phyloP scores from a whole-genome alignment of 1,140 invertebrate genomes.

The Cherax destructor region DNA sequence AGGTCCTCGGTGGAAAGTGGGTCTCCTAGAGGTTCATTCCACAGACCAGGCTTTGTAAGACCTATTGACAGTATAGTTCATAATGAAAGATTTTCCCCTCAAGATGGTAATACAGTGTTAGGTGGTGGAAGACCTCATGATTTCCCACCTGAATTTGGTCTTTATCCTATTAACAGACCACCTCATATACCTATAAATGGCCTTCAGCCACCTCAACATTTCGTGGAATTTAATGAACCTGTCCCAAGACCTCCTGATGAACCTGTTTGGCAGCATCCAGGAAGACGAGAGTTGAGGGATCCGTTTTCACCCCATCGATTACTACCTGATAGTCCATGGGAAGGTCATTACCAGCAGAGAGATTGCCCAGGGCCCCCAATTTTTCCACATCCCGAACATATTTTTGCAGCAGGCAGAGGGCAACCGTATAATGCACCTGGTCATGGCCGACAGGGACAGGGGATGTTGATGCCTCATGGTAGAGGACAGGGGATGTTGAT shows the following conservation, averaged over 20 bases:
- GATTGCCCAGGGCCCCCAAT: conserved; percentile 33
- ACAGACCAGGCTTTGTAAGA: conserved; percentile 14
- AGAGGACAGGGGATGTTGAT: conserved; percentile 17
- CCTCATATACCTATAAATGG: conserved; percentile 41
- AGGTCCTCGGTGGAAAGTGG: background rate
- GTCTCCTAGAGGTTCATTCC: conserved; percentile 27
- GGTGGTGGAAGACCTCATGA: conserved; percentile 41
- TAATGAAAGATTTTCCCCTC: conserved; percentile 28
- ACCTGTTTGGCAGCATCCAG: conserved; percentile 23
- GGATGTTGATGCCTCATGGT: conserved; percentile 19
- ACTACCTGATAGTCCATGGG: conserved; percentile 36
- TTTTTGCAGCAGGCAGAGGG: conserved; percentile 32
- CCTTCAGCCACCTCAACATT: conserved; percentile 36
- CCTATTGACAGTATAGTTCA: conserved; percentile 23
- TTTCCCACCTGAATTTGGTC: conserved; percentile 18
- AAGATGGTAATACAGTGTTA: conserved; percentile 4
- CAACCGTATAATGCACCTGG: conserved; percentile 14
- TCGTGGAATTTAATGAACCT: conserved; percentile 27
- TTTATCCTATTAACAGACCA: conserved; percentile 29
- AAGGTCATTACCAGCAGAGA: conserved; percentile 43
- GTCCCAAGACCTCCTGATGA: conserved; percentile 12
- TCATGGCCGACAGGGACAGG: conserved; percentile 17
- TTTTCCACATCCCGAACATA: conserved; percentile 41
- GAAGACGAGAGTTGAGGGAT: conserved; percentile 37
- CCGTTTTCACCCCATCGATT: conserved; percentile 42